Base-by-base conservation (phyloP, 2,888 invertebrate species). In the Dicranocentrus wangi region DNA sequence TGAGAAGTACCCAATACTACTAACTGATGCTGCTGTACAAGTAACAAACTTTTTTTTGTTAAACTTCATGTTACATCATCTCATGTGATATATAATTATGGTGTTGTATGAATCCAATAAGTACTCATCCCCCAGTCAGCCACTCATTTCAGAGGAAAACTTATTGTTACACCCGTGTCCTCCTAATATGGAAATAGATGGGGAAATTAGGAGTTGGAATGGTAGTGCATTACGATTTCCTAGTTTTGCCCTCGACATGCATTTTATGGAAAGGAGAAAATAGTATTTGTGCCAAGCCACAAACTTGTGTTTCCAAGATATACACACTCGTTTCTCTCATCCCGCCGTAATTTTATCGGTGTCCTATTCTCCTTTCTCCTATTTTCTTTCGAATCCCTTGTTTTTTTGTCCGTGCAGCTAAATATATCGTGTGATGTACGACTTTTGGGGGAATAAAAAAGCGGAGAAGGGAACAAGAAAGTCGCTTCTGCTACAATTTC, bases 381-480 rank as follows among this genome's bases (percentile, higher is more conserved):
- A 7, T 23, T 15, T 55, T 55, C 25, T 21, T 21, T 21, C 21
- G 8, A 17, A 55, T 55, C 25, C 55, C 23, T 55, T 1, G 23
- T 51, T 21, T 17, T 19, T 21, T 51, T 51, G n/a, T 1, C 39
- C 39, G 5, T 39, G 39, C 39, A n/a, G 47, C 47, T 47, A 55
- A 55, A 55, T 55, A 21, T 25, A 25, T 55, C 21, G 25, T 55
- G 55, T 55, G 55, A 55, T 55, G 1, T 23, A 55, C 23, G 55
- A 55, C 55, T 55, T 55, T 55, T 55, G 55, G 25, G 55, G 51
- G n/a, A 32, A 32, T 3, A 39, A 39, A 15, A 60, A 60, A 32
- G 28, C 32, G 60, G 60, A 60, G 60, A 60, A 60, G 60, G 60
- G 60, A 60, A 28, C 27, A 60, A 47, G 17, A 60, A 60, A 32